Evolutionary conservation across 1,140 invertebrate genomes (phyloP), one percentile per base, ranked within the genome.

Genomic region (Nephila pilipes): DNA sequence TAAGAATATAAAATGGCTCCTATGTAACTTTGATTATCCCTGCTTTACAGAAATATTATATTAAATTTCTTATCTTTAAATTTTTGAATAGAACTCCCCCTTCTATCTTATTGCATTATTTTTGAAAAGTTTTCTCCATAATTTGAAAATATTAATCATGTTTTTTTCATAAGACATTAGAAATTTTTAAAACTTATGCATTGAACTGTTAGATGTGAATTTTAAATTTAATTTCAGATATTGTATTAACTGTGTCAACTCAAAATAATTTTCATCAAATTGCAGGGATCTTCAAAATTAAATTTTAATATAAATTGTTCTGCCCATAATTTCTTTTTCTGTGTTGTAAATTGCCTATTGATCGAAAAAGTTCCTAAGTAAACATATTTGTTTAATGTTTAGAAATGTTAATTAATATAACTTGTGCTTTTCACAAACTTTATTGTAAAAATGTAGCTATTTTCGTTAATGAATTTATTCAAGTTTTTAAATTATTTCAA

Each of bases 341-440:
- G 12, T 63, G n/a, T 63, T n/a, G 22, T 25, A 25, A 18, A 75
- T 75, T 29, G 25, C 69, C 12, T 54, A 54, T n/a, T 55, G n/a
- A 81, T 46, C 12, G 22, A 25, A 16, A 81, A 83, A 83, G 80
- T 83, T 46, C 36, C 20, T 54, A 83, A n/a, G 54, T 83, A 25
- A n/a, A 83, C n/a, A 75, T n/a, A n/a, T 81, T 81, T 54, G 80
- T 83, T 25, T 55, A 54, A 83, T 25, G 12, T 54, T 29, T 83
- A 16, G 6, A 83, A 38, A 46, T 46, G n/a, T 83, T 83, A n/a
- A 46, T 55, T 54, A 25, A 46, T 46, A 46, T 46, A n/a, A 46
- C 46, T 10, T 46, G 38, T 46, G 38, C 46, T 46, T 46, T 46
- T 46, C 6, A 46, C 4, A 46, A 46, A 10, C 46, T 46, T 46